phyloP scores from a whole-genome alignment of 2,113 vertebrate species.

The Malurus elegans region DNA sequence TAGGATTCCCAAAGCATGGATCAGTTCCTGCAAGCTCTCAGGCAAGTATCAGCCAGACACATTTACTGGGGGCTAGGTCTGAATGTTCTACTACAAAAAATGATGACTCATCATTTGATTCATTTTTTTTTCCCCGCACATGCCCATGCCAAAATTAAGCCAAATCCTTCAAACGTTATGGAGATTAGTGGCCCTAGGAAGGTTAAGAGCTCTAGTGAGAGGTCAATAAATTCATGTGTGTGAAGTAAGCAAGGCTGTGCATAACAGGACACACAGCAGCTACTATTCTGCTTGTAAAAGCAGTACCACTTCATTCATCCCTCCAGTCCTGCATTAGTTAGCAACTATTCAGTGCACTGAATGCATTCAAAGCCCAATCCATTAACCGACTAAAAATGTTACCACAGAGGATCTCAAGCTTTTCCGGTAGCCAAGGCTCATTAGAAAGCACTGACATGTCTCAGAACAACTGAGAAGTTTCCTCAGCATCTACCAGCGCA shows the following conservation, averaged over 20 bases:
- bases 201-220: slow-evolving; percentile 36
- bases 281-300: slow-evolving; percentile 21
- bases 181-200: slow-evolving; percentile 29
- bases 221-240: slow-evolving; percentile 15
- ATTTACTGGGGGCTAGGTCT: neutral
- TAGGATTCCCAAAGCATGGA: neutral
- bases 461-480: neutral
- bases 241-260: slow-evolving; percentile 12
- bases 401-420: neutral
- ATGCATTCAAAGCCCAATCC: neutral
- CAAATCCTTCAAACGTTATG: neutral
- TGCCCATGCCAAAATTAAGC: slow-evolving; percentile 30
- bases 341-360: slow-evolving; percentile 1
- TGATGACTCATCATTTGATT: slow-evolving; percentile 35
- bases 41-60: neutral
- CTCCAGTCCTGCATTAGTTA: neutral
- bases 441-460: neutral
- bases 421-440: neutral
- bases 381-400: slow-evolving; percentile 2
- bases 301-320: neutral
- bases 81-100: neutral
- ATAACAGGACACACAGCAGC: neutral
- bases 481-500: neutral
- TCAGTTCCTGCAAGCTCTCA: neutral
- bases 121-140: neutral